Conservation (phyloP, 2,113 vertebrate genomes). For the Eclectus roratus region DNA sequence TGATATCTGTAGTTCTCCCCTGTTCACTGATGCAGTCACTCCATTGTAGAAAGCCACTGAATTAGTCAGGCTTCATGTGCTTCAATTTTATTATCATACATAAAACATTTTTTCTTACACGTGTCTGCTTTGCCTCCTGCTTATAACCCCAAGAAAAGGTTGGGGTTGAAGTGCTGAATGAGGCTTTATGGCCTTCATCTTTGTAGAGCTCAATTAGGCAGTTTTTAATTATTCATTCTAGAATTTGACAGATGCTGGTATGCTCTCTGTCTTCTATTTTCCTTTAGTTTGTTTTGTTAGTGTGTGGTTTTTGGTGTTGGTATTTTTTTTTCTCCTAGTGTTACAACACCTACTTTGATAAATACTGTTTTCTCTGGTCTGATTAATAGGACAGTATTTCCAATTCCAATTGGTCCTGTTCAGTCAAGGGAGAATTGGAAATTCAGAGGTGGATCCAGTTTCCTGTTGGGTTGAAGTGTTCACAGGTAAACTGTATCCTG, state of each 20-base stretch:
- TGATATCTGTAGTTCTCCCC: neutral
- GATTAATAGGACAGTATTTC: neutral
- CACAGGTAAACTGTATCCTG: neutral
- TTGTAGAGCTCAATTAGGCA: neutral
- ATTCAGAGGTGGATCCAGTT: neutral
- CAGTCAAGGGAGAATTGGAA: neutral
- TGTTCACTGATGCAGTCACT: neutral
- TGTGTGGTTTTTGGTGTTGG: neutral
- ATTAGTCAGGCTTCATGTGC: neutral
- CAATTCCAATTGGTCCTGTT: neutral
- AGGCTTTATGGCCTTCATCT: neutral
- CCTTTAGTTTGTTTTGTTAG: neutral
- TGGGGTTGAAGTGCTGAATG: neutral
- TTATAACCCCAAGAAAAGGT: neutral
- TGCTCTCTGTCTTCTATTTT: neutral
- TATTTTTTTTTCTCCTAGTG: neutral
- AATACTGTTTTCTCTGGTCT: neutral
- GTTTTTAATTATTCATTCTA: neutral
- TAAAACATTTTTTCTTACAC: neutral
- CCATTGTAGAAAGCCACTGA: neutral
- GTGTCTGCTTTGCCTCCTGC: neutral
- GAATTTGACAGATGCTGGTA: neutral
- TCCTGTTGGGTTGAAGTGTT: neutral
- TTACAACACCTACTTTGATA: neutral
- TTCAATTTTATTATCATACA: neutral